Conservation (phyloP, 2,113 vertebrate species). For the Dromaius novaehollandiae region DNA sequence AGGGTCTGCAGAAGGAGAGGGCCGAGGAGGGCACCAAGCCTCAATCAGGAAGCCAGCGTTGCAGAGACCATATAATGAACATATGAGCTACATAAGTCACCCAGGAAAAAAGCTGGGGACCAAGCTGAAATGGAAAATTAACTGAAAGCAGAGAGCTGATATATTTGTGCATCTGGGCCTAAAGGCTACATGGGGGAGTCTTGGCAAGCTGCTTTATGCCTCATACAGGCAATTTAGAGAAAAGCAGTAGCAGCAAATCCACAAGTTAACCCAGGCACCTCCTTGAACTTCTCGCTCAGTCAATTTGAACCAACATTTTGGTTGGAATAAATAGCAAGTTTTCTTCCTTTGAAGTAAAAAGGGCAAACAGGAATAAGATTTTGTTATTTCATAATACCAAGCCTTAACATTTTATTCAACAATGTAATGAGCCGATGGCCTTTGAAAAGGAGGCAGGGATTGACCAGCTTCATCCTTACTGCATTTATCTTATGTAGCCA, state of each 20-base stretch:
- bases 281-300: neutral
- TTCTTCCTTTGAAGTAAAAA: conserved; percentile 19
- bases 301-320: neutral
- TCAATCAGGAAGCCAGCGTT: neutral
- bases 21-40: neutral
- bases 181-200: neutral
- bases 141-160: neutral
- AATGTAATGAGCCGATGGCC: neutral
- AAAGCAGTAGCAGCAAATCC: neutral
- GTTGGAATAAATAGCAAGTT: neutral
- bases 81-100: neutral
- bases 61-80: neutral
- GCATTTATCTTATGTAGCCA: conserved; percentile 51
- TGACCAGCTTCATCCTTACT: conserved; percentile 49
- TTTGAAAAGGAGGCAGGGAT: conserved; percentile 38
- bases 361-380: neutral
- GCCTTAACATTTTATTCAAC: conserved; percentile 12
- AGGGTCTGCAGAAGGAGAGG: neutral
- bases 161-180: neutral
- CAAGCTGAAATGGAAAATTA: neutral
- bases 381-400: conserved; percentile 45
- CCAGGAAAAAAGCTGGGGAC: neutral
- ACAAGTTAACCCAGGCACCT: neutral
- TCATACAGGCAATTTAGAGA: neutral
- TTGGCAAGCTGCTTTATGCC: neutral